Evolutionary conservation across 2,113 vertebrate species (phyloP).

Genomic region (Microcebus lehilahytsara): DNA sequence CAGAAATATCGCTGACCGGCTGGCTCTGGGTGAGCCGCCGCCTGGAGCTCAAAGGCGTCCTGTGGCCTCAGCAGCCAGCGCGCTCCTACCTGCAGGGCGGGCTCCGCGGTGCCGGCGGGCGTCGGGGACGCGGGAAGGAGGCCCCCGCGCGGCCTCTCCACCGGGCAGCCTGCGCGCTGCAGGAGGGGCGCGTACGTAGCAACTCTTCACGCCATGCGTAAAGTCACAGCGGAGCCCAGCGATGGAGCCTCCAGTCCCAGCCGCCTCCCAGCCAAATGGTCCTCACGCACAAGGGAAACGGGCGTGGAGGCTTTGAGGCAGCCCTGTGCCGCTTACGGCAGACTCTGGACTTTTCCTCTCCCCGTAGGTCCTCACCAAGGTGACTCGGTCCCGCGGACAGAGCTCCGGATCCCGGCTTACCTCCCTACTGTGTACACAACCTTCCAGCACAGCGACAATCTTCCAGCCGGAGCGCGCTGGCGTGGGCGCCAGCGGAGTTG

Average conservation of each 20-base stretch:
- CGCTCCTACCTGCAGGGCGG: neutral
- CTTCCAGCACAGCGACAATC: neutral
- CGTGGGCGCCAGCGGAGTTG: conserved; percentile 26
- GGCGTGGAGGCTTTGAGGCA: neutral
- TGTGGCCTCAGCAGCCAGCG: neutral
- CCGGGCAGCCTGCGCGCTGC: neutral
- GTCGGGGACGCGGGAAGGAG: neutral
- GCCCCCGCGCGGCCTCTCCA: no score
- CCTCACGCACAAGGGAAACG: neutral
- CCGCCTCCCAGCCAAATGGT: neutral
- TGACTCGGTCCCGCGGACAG: neutral
- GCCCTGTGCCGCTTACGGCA: neutral
- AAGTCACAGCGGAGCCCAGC: neutral
- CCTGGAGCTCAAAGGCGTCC: neutral
- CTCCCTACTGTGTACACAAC: neutral
- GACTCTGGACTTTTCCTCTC: neutral
- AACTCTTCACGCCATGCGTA: neutral
- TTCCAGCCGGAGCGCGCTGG: neutral
- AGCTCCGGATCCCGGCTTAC: neutral
- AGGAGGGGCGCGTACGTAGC: neutral
- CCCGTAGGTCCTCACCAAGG: neutral
- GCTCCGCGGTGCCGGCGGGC: neutral
- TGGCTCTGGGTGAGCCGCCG: neutral
- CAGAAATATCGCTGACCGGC: neutral
- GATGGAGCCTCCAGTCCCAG: neutral